Base-by-base conservation (phyloP, 2,113 vertebrate genomes). In the Poeciliopsis prolifica region DNA sequence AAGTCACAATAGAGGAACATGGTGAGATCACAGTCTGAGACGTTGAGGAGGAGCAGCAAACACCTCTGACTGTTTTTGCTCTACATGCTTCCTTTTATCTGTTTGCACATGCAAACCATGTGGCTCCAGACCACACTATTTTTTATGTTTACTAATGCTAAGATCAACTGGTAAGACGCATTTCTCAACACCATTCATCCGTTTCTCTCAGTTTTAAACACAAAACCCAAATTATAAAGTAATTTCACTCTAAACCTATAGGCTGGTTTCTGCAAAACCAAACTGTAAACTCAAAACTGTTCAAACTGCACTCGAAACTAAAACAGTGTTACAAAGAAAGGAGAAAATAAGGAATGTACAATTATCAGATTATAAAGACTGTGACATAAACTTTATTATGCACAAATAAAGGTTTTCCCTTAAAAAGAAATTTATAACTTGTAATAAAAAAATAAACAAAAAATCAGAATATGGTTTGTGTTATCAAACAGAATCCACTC, bases 1-100 rank as follows among this genome's bases (percentile, higher is more conserved):
- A 88, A 31, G 9, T 26, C 10, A 17, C 68, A 62, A 35, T 48
- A 24, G 61, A 35, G 0, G 10, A 15, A 67, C 91, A 93, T 92
- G 78, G 26, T 79, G 68, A 78, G 29, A 73, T 60, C 17, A 48
- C 48, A 74, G 62, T 35, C 29, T 76, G 30, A 40, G 33, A 61
- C 37, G 4, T 63, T 70, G 73, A 35, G 24, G 11, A 75, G 54
- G n/a, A 72, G 51, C 54, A 29, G 9, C 10, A 29, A 48, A 19
- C 5, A 40, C 51, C 33, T 62, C 62, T 70, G 30, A 72, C 31
- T 2, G 2, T 3, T 19, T 65, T 66, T 51, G 28, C 80, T 86
- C 63, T n/a, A n/a, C 24, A n/a, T 60, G 70, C 68, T 6, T 58
- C 63, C 40, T 35, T 30, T n/a, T 67, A 17, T 6, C 11, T 67